Base-by-base conservation (phyloP, 2,888 invertebrate genomes). In the Trichopria drosophilae region DNA sequence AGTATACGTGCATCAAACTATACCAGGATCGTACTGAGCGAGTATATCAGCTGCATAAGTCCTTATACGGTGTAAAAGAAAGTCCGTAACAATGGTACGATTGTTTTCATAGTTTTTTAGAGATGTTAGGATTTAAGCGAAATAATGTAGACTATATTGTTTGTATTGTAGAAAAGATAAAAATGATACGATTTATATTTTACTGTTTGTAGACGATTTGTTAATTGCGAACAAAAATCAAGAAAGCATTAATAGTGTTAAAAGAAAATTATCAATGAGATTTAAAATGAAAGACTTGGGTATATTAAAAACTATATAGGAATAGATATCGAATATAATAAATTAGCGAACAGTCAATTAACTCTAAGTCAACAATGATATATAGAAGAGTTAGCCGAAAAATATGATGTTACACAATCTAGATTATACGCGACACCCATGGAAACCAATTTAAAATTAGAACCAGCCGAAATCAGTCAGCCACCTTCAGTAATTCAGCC, bases 21-120 rank as follows among this genome's bases (percentile, higher is more conserved):
- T 55, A 44, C 37, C 32, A 54, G 36, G 40, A 56, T 12, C 34
- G 40, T 15, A 22, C 10, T n/a, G n/a, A 10, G 15, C 16, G 10
- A 34, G 15, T 5, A 19, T 19, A 15, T 34, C 19, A 15, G 16
- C 16, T 34, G 35, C 18, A 13, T 34, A 18, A 34, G 19, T 16
- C 16, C 16, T 16, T 16, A 34, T 16, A 16, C 35, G 18, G 19
- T 19, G 35, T n/a, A n/a, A n/a, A n/a, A n/a, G n/a, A n/a, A n/a
- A n/a, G n/a, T n/a, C n/a, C n/a, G n/a, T n/a, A n/a, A 34, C 10
- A 36, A 20, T 36, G 36, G 19, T 36, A 36, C 22, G 36, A 36
- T 36, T 36, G 36, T 36, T 36, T 36, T 19, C 36, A 36, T 12
- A 22, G 22, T n/a, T 36, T 36, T 36, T 20, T 36, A 12, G 5